Base-by-base conservation (phyloP, 2,113 vertebrate genomes). In the Bos taurus region DNA sequence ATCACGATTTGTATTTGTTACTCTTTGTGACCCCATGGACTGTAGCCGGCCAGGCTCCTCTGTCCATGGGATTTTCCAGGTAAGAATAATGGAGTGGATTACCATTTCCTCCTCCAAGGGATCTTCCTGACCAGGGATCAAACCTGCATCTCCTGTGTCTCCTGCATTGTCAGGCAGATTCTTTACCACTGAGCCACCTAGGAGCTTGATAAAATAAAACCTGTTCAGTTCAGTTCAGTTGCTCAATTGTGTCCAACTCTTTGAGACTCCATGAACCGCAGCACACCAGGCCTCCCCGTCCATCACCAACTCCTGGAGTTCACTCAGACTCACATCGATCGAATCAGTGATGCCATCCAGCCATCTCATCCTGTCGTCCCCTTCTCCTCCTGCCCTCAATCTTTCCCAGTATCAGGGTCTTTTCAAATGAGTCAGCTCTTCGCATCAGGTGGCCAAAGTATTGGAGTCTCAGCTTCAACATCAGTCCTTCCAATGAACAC, bases 201-300 rank as follows among this genome's bases (percentile, higher is more conserved):
- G 26, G 21, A 40, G 36, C 21, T 6, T 40, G 60, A 71, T 50
- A 43, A 92, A 74, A 83, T 48, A 82, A 87, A 82, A 71, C 54
- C 46, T 88, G 28, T 64, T 60, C 26, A 30, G 28, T 60, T 60
- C 59, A 60, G 59, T 60, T 60, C 28, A 60, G 12, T 60, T 6
- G 12, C 59, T 60, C 26, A 60, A 1, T 60, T 14, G 28, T 30
- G 5, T 30, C 59, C 28, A 14, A 15, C 59, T 30, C 59, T 6
- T 62, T 30, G 60, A 0, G 6, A 62, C 60, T 6, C 28, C 60
- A 15, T 30, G 60, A 62, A 62, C 5, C 1, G 2, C 60, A 62
- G 60, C 28, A 62, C 0, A 0, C 26, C 60, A 30, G 28, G 60
- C 13, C 60, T 62, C 60, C 6, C 13, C 0, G 2, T 62, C 60